Conservation (phyloP, 2,888 invertebrate species). For the Luperina testacea region DNA sequence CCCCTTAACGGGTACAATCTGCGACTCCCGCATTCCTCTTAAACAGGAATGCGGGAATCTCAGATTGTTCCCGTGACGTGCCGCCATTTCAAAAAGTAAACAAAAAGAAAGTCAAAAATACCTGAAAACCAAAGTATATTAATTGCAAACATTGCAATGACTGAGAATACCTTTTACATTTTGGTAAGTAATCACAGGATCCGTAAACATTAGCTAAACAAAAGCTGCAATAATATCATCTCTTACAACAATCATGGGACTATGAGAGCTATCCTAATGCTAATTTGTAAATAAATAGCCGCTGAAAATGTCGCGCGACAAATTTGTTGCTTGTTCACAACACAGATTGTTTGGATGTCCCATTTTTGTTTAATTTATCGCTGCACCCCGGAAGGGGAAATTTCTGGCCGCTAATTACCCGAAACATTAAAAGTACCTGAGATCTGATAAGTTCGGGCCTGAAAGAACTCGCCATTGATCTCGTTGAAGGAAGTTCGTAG, state of each 20-base stretch:
- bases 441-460: slow-evolving; percentile 58
- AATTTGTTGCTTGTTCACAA: slow-evolving; percentile 73
- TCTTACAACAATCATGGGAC: slow-evolving; percentile 30
- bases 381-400: slow-evolving; percentile 53
- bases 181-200: background rate
- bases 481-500: slow-evolving; percentile 41
- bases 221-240: slow-evolving; percentile 31
- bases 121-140: background rate
- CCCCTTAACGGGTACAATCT: background rate
- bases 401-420: slow-evolving; percentile 62
- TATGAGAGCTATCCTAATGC: slow-evolving; percentile 44
- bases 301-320: slow-evolving; percentile 65
- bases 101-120: background rate
- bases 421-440: slow-evolving; percentile 63
- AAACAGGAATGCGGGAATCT: background rate
- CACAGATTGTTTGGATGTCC: slow-evolving; percentile 75
- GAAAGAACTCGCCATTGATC: slow-evolving; percentile 59
- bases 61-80: background rate
- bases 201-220: slow-evolving; percentile 23
- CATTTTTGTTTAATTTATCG: slow-evolving; percentile 78
- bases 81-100: background rate
- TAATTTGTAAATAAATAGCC: slow-evolving; percentile 63
- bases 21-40: no score
- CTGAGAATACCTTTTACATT: background rate
- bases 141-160: background rate